Evolutionary conservation across 2,888 invertebrate genomes (phyloP), one percentile per base, ranked within the genome.

Genomic region (Spisula subtruncata): DNA sequence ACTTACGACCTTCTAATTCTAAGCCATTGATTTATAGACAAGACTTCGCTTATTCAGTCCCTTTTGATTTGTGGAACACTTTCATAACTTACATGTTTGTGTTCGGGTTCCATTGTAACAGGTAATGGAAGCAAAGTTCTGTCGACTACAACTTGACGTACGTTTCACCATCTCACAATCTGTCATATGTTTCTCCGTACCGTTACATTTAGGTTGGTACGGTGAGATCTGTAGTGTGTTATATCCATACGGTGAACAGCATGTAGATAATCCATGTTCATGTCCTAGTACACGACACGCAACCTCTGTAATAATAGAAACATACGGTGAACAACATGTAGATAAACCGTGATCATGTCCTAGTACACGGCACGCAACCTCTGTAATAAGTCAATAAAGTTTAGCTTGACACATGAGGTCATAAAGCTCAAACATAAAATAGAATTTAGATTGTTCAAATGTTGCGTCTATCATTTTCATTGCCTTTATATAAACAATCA

Each of bases 231-330:
- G 86, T 8, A 87, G 46, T 2, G 91, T 92, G 48, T 93, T 95
- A 90, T 93, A 94, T 0, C 96, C 96, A 86, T 94, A 95, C 0
- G 95, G 94, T 2, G 91, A 87, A 85, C 96, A 96, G 90, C 96
- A 96, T 14, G 94, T 83, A 0, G 94, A 85, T 32, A 94, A 60
- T 2, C 95, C 95, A 81, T 93, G 87, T 18, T 94, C 92, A 91
- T 93, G 94, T 16, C 95, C 95, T 12, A 96, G 89, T 56, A 93
- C 94, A 71, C 91, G 88, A 85, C 96, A 96, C 0, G 93, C 95
- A 25, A 95, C 95, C 90, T 87, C 95, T 96, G 89, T 51, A 90
- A 89, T 25, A 56, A 0, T 35, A 41, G 1, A 66, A 66, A 56
- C 16, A 20, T 56, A 20, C 41, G 95, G 94, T 6, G 91, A 87